phyloP scores from a whole-genome alignment of 2,113 vertebrate genomes.

The Spea multiplicata region DNA sequence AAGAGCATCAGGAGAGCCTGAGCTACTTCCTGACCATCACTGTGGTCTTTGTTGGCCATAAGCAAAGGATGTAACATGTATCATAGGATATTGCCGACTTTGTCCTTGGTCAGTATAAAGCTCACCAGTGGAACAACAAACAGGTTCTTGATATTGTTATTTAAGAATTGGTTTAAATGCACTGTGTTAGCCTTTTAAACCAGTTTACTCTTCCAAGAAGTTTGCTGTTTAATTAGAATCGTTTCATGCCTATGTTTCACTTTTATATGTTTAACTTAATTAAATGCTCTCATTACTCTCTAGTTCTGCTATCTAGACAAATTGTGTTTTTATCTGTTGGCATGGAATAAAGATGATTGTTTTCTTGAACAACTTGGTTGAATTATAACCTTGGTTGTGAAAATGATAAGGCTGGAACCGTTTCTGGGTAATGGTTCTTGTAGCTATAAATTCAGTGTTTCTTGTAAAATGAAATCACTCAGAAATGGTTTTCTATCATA shows the following conservation, averaged over 20 bases:
- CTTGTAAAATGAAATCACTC: conserved; percentile 63
- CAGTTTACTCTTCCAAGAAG: background rate
- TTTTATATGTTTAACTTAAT: conserved; percentile 10
- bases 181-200: conserved; percentile 8
- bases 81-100: too few relatives aligned
- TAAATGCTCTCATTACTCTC: conserved; percentile 27
- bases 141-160: too few relatives aligned
- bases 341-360: conserved; percentile 23
- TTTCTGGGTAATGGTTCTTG: conserved; percentile 47
- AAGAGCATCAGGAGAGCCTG: too few relatives aligned
- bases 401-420: conserved; percentile 51
- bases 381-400: conserved; percentile 47
- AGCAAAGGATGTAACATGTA: too few relatives aligned
- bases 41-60: too few relatives aligned
- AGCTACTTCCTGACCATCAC: too few relatives aligned
- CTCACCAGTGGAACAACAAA: too few relatives aligned
- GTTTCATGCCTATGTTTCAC: background rate
- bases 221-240: conserved; percentile 4
- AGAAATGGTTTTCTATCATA: conserved; percentile 55
- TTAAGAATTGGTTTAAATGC: conserved; percentile 24
- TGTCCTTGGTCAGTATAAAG: too few relatives aligned
- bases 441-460: conserved; percentile 56
- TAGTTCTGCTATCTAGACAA: conserved; percentile 24
- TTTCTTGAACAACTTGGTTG: conserved; percentile 43
- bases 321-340: conserved; percentile 42